Percentiles rank a stretch among this genome's conserved stretches.
Conservation (phyloP, 2,797 vertebrate genomes). For the Mormyrus hasselquistii region DNA sequence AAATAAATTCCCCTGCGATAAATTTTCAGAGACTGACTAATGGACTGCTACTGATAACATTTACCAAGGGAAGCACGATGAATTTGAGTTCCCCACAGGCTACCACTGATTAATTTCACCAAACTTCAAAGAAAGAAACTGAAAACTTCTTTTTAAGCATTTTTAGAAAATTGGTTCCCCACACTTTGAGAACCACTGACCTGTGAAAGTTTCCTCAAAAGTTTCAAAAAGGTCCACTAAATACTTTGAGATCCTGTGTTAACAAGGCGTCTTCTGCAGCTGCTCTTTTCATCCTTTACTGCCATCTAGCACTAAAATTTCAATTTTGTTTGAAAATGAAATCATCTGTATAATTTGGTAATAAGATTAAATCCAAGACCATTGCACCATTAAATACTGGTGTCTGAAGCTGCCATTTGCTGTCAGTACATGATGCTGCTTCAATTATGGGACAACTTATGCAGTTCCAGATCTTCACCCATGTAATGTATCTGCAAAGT, state of each 20-base stretch:
- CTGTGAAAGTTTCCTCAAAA: neutral
- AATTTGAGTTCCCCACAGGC: neutral
- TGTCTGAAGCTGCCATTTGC: neutral
- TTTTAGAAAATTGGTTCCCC: neutral
- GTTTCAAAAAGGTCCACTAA: neutral
- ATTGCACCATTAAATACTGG: neutral
- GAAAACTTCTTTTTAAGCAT: neutral
- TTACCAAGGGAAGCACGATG: neutral
- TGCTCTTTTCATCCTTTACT: neutral
- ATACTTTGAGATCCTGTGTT: neutral
- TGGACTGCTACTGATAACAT: too few species aligned
- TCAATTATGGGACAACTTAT: neutral
- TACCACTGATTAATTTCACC: neutral
- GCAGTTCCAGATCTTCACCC: neutral
- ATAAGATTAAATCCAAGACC: neutral
- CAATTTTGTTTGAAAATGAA: neutral
- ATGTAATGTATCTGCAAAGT: neutral
- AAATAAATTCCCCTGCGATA: too few species aligned
- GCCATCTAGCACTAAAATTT: neutral
- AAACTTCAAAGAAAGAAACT: neutral
- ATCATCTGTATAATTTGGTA: neutral
- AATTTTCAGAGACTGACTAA: too few species aligned
- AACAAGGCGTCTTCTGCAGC: neutral
- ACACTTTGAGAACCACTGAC: neutral
- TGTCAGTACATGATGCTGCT: neutral